Base-by-base conservation (phyloP, 1,140 invertebrate species). In the Pollicipes pollicipes region DNA sequence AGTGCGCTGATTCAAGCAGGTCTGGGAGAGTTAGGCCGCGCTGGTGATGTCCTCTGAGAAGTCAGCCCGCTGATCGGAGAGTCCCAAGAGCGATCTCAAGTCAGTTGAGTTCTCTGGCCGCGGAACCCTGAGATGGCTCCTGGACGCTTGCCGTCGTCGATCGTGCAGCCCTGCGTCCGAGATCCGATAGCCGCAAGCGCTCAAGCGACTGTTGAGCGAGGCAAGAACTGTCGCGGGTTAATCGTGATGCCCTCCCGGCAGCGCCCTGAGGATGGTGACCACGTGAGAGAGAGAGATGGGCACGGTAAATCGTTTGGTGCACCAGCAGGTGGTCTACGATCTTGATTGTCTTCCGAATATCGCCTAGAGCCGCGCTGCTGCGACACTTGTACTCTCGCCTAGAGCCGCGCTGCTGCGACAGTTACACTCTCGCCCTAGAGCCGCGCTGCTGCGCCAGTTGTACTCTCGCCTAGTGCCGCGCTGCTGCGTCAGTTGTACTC, bases 251-350 rank as follows among this genome's bases (percentile, higher is more conserved):
- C 67, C 8, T 17, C 6, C 8, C 69, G 31, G n/a, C n/a, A n/a
- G n/a, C n/a, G n/a, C n/a, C 21, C 28, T 72, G 26, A 73, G n/a
- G 0, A 73, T 28, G 30, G 24, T 28, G 24, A 68, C 32, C 1
- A 75, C 72, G 66, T 71, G 70, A 26, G 68, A 64, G n/a, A n/a
- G n/a, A n/a, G 10, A 74, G 64, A 58, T 74, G 73, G 24, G 29
- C 66, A 24, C 27, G 30, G 35, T 73, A 73, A 24, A 70, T 63
- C 17, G 69, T 63, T 37, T 73, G 69, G 64, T 71, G 71, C 16
- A 68, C 68, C 24, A 75, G 45, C 24, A 75, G 66, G 67, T 75
- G 74, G 58, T 75, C 74, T 27, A 75, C 74, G 26, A 75, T 74
- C 45, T 73, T 76, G 58, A 70, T 30, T 16, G 70, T 70, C 45